phyloP scores from a whole-genome alignment of 2,113 vertebrate genomes.

The Panthera uncia region DNA sequence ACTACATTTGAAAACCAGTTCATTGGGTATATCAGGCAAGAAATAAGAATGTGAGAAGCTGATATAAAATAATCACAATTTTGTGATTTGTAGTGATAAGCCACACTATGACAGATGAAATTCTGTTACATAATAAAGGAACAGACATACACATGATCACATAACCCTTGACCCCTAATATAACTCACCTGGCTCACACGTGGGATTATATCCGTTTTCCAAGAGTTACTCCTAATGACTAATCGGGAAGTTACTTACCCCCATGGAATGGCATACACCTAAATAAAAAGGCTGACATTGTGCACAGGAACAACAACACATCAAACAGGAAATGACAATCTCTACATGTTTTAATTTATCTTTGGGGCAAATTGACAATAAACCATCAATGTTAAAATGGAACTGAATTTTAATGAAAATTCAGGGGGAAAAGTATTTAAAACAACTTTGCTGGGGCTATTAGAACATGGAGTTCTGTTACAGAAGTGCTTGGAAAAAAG shows the following conservation, averaged over 20 bases:
- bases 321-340: neutral
- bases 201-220: conserved; percentile 84
- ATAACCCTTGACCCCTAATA: neutral
- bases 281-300: conserved; percentile 22
- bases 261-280: conserved; percentile 87
- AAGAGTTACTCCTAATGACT: conserved; percentile 89
- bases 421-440: neutral
- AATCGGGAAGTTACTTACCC: conserved; percentile 91
- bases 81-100: neutral
- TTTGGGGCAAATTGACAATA: conserved; percentile 34
- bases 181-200: conserved; percentile 87
- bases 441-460: conserved; percentile 61
- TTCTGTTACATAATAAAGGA: neutral
- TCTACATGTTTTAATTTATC: conserved; percentile 30
- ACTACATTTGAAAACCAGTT: neutral
- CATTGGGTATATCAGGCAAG: neutral
- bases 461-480: conserved; percentile 59
- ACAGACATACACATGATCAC: neutral
- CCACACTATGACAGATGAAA: neutral
- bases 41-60: neutral
- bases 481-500: conserved; percentile 73
- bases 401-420: conserved; percentile 40
- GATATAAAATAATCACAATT: neutral
- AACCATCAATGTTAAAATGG: conserved; percentile 7
- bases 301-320: conserved; percentile 10